Conservation (phyloP, 2,797 vertebrate species). For the Clarias platycephalus region DNA sequence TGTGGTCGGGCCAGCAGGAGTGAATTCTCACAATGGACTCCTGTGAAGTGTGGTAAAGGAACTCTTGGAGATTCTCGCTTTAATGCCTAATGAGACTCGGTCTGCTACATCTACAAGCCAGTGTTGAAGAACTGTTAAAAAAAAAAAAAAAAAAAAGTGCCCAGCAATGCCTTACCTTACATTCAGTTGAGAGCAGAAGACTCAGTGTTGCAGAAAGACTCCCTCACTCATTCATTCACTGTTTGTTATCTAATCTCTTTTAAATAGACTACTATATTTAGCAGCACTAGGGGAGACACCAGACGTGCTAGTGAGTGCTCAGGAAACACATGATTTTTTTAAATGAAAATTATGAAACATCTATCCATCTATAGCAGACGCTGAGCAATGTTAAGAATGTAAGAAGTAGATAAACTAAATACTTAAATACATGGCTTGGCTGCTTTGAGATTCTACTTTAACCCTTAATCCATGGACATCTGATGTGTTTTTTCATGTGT, state of each 20-base stretch:
- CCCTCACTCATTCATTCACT: neutral
- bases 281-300: neutral
- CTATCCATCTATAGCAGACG: neutral
- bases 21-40: constrained; percentile 79
- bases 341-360: neutral
- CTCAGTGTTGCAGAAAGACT: neutral
- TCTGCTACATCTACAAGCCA: constrained; percentile 72
- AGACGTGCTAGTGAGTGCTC: neutral
- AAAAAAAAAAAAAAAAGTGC: no score
- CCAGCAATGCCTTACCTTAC: no score
- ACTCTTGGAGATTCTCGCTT: constrained; percentile 75
- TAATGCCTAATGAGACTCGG: constrained; percentile 87
- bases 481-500: no score
- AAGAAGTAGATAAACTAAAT: neutral
- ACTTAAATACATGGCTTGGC: neutral
- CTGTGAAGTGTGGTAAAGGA: constrained; percentile 66
- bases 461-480: no score
- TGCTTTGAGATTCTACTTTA: no score
- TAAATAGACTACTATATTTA: neutral
- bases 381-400: neutral
- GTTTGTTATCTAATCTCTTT: neutral
- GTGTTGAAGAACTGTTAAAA: neutral
- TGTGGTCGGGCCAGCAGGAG: constrained; percentile 78
- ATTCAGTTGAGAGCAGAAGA: neutral
- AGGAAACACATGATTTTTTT: neutral